Percentiles rank a stretch among this genome's conserved stretches.
Evolutionary conservation across 2,797 vertebrate genomes (phyloP).

Genomic region (Pseudotriccus pelzelni): DNA sequence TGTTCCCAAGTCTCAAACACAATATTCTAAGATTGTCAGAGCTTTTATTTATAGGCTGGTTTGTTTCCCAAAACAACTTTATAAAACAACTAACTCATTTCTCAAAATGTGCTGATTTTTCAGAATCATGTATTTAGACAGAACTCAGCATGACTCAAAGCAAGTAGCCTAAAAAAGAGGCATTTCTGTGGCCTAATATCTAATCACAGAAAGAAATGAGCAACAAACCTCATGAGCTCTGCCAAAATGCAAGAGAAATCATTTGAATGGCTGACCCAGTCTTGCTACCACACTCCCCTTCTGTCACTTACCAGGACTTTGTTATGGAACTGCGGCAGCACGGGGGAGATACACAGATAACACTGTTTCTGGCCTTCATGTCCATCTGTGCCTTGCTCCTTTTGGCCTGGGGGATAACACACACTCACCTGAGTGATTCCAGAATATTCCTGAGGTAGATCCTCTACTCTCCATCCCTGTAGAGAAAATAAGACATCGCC

Average conservation of each 20-base stretch:
- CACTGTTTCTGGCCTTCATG: neutral
- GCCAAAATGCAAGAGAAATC: neutral
- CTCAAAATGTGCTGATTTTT: neutral
- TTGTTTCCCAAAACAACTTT: neutral
- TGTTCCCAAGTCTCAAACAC: neutral
- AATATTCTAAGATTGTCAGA: neutral
- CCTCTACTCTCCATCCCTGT: neutral
- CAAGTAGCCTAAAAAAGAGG: neutral
- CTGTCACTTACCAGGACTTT: neutral
- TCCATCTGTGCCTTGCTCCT: neutral
- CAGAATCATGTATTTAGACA: neutral
- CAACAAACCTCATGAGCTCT: neutral
- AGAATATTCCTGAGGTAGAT: neutral
- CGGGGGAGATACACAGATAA: neutral
- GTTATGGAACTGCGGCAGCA: neutral
- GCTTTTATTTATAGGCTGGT: neutral
- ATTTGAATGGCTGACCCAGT: neutral
- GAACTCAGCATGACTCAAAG: neutral
- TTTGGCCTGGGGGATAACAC: neutral
- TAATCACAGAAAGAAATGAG: neutral
- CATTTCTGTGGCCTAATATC: neutral
- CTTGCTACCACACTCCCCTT: neutral
- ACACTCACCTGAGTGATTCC: neutral
- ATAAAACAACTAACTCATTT: neutral
- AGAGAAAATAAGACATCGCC: conserved; percentile 25